Percentiles rank a stretch among this genome's conserved stretches.
Evolutionary conservation across 1,140 invertebrate species (phyloP).

Genomic region (Orchesella cincta): DNA sequence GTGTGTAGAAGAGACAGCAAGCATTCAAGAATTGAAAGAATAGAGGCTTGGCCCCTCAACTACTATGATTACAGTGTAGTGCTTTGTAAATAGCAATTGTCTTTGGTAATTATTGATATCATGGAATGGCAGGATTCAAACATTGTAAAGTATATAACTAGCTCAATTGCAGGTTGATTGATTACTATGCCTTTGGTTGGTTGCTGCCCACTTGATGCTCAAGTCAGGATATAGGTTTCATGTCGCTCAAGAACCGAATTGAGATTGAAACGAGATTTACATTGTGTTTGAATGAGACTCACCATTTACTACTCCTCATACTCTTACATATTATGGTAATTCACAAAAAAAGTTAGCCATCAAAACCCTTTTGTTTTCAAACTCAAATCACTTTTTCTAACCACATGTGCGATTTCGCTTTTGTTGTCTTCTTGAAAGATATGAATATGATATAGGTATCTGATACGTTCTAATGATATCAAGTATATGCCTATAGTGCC

Average conservation of each 20-base stretch:
- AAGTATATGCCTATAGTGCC: too few relatives aligned
- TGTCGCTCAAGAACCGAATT: neutral
- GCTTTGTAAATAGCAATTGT: neutral
- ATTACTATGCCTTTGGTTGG: constrained; percentile 2
- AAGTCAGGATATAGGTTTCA: neutral
- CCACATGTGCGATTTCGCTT: neutral
- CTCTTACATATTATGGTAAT: too few relatives aligned
- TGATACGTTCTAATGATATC: too few relatives aligned
- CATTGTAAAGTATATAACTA: constrained; percentile 3
- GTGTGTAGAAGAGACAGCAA: neutral
- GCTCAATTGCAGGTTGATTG: constrained; percentile 21
- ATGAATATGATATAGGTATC: too few relatives aligned
- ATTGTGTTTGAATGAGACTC: neutral
- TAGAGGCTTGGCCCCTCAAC: constrained; percentile 7
- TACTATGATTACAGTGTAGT: constrained; percentile 10
- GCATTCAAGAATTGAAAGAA: neutral
- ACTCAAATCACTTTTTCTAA: constrained; percentile 8
- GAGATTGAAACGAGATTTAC: neutral
- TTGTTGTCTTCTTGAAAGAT: too few relatives aligned
- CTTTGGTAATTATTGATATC: constrained; percentile 15
- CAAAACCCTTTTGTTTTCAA: constrained; percentile 1
- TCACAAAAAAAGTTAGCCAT: neutral
- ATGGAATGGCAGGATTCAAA: neutral
- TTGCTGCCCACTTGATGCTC: neutral
- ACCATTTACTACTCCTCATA: too few relatives aligned